A percentile compares a stretch with the other conserved stretches of the same genome.
These are phyloP conservation scores for Azorinus chamasolen DNA, from an alignment of 2,888 invertebrate species.

Conservation along the genomic window DNA sequence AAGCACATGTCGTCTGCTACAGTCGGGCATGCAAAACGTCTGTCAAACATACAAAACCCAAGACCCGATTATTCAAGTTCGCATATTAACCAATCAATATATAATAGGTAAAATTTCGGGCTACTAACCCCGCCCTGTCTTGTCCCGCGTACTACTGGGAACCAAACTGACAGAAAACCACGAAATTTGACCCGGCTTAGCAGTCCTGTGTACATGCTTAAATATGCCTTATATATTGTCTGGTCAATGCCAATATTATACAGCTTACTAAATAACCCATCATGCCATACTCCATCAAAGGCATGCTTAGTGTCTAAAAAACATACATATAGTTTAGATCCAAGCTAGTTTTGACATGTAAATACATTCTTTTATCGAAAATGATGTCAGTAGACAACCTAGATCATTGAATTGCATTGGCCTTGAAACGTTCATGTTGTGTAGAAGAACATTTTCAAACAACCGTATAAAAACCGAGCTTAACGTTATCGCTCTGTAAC, in stretches of 20 bases:
- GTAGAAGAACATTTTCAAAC: too few species aligned
- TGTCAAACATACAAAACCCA: conserved; percentile 10
- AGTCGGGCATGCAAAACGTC: conserved; percentile 4
- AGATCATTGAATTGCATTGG: too few species aligned
- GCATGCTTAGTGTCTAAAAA: conserved; percentile 23
- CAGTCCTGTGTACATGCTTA: conserved; percentile 3
- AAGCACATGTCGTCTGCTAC: conserved; percentile 29
- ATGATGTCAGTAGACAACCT: too few species aligned
- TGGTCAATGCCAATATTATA: background rate
- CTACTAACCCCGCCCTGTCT: conserved; percentile 27
- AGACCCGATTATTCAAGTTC: background rate
- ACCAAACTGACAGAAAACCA: conserved; percentile 5
- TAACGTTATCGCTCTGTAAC: too few species aligned
- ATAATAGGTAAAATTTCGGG: conserved; percentile 19
- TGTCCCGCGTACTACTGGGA: conserved; percentile 16
- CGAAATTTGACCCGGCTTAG: conserved; percentile 2
- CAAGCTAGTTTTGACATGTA: too few species aligned
- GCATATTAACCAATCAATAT: conserved; percentile 6
- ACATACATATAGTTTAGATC: conserved; percentile 6
- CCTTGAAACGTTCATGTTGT: too few species aligned
- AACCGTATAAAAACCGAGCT: too few species aligned
- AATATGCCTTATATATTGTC: background rate
- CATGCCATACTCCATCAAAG: conserved; percentile 25
- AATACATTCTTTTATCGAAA: too few species aligned
- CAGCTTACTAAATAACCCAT: conserved; percentile 12